Conservation (phyloP, 2,888 invertebrate species). For the Theristus sp. region DNA sequence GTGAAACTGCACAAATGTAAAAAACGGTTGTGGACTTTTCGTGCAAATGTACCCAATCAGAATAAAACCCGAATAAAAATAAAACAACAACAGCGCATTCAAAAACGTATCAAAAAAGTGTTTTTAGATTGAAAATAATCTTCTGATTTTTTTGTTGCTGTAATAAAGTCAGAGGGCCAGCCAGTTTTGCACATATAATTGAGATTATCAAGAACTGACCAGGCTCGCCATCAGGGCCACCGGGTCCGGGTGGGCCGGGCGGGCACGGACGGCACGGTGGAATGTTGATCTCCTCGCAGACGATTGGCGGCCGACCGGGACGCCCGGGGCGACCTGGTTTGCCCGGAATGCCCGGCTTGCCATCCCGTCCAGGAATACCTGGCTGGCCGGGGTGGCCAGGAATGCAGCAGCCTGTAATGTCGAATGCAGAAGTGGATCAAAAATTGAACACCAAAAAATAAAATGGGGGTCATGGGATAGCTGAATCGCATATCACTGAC, state of each 20-base stretch:
- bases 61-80: too few species aligned
- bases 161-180: neutral
- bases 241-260: slow-evolving; percentile 1
- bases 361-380: slow-evolving; percentile 18
- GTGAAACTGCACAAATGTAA: too few species aligned
- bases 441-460: too few species aligned
- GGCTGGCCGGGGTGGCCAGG: slow-evolving; percentile 23
- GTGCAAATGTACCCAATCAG: too few species aligned
- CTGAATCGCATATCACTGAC: too few species aligned
- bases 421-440: too few species aligned
- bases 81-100: too few species aligned
- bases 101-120: too few species aligned
- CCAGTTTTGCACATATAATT: neutral
- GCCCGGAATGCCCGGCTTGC: slow-evolving; percentile 10
- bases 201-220: neutral
- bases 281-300: neutral
- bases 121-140: too few species aligned
- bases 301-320: slow-evolving; percentile 23
- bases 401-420: slow-evolving; percentile 19
- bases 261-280: slow-evolving; percentile 2
- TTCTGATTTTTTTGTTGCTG: too few species aligned
- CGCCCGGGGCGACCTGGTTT: slow-evolving; percentile 14
- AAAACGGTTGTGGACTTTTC: too few species aligned
- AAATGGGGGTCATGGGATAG: too few species aligned
- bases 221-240: neutral